Base-by-base conservation (phyloP, 2,113 vertebrate species). In the Saimiri boliviensis region DNA sequence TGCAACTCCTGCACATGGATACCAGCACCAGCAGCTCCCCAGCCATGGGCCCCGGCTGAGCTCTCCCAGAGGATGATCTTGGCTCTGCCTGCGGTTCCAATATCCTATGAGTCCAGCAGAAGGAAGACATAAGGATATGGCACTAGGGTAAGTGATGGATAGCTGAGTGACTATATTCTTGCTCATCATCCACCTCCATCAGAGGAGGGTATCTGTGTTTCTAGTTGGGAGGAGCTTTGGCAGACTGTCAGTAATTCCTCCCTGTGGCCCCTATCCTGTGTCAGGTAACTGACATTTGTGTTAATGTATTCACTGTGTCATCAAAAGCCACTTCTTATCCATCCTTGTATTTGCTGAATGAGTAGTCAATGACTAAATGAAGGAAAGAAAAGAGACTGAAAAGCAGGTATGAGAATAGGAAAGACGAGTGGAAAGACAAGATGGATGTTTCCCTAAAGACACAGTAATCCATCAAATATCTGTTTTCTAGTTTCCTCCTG, bases 1-100 rank as follows among this genome's bases (percentile, higher is more conserved):
- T 20, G 20, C 0, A 0, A 77, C 35, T 42, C 8, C 0, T 11
- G n/a, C 14, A 35, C 25, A 30, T 12, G 19, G 73, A 20, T 56
- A 35, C 30, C 30, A 9, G 54, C 81, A 35, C 25, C 47, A 27
- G 49, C 0, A 3, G 49, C 20, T 30, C 54, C 23, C 0, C 5
- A 71, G 52, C 79, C 20, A 2, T 12, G n/a, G 40, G 3, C 32
- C 32, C 49, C 5, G 8, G 49, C 42, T 60, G 5, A 73, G 23
- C 60, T 23, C 7, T 49, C 20, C 35, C 12, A 0, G 2, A 7
- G 20, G 54, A 35, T 3, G 63, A 66, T 17, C 85, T 58, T 27
- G 86, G 42, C 35, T 21, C 90, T n/a, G 8, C 42, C 13, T 35
- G 8, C 52, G n/a, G 49, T 25, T 27, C 35, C 35, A 27, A 10